These are phyloP conservation scores for Cherax destructor DNA, from an alignment of 1,140 invertebrate genomes.

Conservation along the genomic window DNA sequence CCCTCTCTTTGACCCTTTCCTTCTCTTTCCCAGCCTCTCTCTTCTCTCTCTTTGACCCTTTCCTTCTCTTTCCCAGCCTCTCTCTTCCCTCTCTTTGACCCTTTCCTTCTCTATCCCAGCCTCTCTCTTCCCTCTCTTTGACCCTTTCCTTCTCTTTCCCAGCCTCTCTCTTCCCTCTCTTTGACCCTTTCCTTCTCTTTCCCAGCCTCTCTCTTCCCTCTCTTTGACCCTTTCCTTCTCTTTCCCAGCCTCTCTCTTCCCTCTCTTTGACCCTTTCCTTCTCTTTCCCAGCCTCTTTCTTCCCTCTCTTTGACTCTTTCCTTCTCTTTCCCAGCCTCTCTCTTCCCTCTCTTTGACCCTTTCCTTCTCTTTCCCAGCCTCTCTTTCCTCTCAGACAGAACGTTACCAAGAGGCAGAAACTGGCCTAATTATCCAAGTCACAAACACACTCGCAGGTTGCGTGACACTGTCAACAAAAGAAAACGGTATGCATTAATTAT, in stretches of 20 bases:
- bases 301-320: background rate
- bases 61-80: background rate
- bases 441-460: too few relatives aligned
- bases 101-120: background rate
- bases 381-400: background rate
- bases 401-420: too few relatives aligned
- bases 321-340: background rate
- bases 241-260: background rate
- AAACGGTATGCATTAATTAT: too few relatives aligned
- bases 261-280: background rate
- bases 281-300: background rate
- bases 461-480: too few relatives aligned
- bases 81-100: background rate
- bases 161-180: background rate
- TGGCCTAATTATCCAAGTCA: too few relatives aligned
- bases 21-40: background rate
- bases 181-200: background rate
- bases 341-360: background rate
- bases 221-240: background rate
- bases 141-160: background rate
- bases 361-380: background rate
- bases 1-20: background rate
- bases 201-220: background rate
- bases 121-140: background rate
- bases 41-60: background rate